Evolutionary conservation across 2,113 vertebrate species (phyloP).

Genomic region (Uria lomvia): DNA sequence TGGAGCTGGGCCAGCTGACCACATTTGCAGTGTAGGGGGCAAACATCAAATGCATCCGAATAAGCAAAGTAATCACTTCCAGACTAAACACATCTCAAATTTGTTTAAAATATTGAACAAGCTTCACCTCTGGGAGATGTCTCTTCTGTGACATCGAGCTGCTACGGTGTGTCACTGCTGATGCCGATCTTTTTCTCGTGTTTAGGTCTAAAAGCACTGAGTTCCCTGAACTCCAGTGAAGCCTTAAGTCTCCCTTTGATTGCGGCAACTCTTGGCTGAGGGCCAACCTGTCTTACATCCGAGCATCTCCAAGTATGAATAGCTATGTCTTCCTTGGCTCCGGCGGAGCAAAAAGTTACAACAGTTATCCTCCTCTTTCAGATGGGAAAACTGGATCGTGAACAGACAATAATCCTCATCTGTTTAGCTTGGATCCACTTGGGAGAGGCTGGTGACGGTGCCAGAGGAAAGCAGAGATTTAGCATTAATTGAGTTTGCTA

Average conservation of each 20-base stretch:
- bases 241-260: neutral
- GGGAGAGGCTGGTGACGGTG: neutral
- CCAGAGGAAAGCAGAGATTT: neutral
- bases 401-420: neutral
- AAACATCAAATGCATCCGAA: conserved; percentile 14
- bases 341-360: neutral
- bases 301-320: neutral
- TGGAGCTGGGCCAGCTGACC: neutral
- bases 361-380: neutral
- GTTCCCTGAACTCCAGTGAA: neutral
- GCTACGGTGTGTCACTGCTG: neutral
- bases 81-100: conserved; percentile 38
- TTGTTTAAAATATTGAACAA: conserved; percentile 9
- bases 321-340: neutral
- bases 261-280: neutral
- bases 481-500: neutral
- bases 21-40: neutral
- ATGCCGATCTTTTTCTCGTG: neutral
- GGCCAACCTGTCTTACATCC: neutral
- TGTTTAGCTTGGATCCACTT: neutral
- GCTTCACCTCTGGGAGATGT: neutral
- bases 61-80: conserved; percentile 37
- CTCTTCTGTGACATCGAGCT: neutral
- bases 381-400: neutral
- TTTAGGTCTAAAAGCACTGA: neutral